Evolutionary conservation across 2,888 invertebrate genomes (phyloP).

Genomic region (Thalpophila matura): DNA sequence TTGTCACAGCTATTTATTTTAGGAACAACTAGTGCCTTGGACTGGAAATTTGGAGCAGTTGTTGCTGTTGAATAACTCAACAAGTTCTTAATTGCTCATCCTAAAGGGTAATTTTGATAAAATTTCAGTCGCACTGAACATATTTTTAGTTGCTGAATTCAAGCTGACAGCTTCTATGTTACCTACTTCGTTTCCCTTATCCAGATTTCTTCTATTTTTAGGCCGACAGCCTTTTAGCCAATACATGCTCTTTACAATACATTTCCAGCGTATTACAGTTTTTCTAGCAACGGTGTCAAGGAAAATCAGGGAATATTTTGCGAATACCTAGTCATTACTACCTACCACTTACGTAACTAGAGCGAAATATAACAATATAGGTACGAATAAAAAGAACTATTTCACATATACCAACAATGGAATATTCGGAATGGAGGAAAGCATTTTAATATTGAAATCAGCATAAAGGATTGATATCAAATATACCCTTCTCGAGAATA

Average conservation of each 20-base stretch:
- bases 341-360: background rate
- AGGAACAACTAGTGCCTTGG: background rate
- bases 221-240: constrained; percentile 33
- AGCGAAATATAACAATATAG: constrained; percentile 29
- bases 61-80: constrained; percentile 1
- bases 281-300: constrained; percentile 6
- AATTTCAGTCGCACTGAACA: background rate
- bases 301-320: constrained; percentile 20
- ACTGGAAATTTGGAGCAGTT: background rate
- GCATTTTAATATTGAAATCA: constrained; percentile 65
- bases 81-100: constrained; percentile 1
- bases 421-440: constrained; percentile 53
- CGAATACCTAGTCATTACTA: background rate
- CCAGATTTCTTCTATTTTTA: constrained; percentile 23
- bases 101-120: background rate
- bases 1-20: background rate
- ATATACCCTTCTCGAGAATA: constrained; percentile 53
- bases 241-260: constrained; percentile 25
- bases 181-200: constrained; percentile 1
- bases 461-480: constrained; percentile 65
- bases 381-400: constrained; percentile 54
- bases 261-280: constrained; percentile 14
- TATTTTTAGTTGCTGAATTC: constrained; percentile 11
- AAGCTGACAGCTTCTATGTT: constrained; percentile 21
- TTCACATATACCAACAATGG: constrained; percentile 46